Conservation (phyloP, 92 coral and sea anemone species). For the Galaxea fascicularis region DNA sequence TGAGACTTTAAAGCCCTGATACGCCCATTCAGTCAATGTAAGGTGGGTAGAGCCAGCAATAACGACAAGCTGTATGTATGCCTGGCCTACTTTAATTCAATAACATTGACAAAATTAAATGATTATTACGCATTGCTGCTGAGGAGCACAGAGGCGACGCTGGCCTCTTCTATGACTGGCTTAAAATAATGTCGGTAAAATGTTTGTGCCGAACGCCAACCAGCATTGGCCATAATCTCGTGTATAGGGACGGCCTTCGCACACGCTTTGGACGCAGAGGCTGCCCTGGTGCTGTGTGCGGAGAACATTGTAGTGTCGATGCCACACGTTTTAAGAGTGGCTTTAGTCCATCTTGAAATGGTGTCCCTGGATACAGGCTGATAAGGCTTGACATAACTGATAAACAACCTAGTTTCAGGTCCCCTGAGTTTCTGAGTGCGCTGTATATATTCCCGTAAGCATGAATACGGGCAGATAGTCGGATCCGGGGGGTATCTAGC, state of each 20-base stretch:
- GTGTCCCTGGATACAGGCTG: too few relatives aligned
- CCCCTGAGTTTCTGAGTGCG: too few relatives aligned
- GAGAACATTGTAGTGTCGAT: constrained; percentile 52
- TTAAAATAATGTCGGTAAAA: constrained; percentile 33
- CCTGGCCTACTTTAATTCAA: neutral
- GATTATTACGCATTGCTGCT: neutral
- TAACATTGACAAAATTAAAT: neutral
- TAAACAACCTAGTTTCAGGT: too few relatives aligned
- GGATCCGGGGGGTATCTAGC: too few relatives aligned
- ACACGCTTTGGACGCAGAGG: constrained; percentile 56
- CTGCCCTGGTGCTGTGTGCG: constrained; percentile 60
- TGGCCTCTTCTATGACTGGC: constrained; percentile 19
- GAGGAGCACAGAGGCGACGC: constrained; percentile 5
- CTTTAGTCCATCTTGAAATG: too few relatives aligned
- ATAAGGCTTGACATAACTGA: too few relatives aligned
- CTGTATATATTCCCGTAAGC: too few relatives aligned
- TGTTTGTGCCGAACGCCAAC: constrained; percentile 40
- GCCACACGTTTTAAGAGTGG: constrained; percentile 23
- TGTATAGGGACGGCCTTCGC: constrained; percentile 32
- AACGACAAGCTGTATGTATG: neutral
- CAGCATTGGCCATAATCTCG: constrained; percentile 33
- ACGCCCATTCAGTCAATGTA: neutral
- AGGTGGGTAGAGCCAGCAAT: neutral
- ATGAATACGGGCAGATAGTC: too few relatives aligned
- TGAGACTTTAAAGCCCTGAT: too few relatives aligned